Percentiles rank a stretch among this genome's conserved stretches.
Evolutionary conservation across 2,888 invertebrate species (phyloP).

Genomic region (Lysandra bellargus): DNA sequence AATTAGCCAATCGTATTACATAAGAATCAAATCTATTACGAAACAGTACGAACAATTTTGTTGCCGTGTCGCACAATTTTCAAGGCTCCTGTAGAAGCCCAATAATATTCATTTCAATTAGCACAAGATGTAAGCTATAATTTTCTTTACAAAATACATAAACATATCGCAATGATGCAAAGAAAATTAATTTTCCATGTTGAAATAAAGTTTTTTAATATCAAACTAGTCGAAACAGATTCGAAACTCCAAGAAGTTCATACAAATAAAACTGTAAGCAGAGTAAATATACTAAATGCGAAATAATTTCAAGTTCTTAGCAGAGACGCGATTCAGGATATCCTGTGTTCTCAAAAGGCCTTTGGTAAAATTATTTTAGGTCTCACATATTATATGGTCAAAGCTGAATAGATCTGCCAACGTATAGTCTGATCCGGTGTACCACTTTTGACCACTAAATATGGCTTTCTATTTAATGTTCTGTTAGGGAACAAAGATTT

Average conservation of each 20-base stretch:
- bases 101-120: conserved; percentile 9
- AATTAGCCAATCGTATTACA: background rate
- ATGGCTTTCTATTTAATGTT: too few species aligned
- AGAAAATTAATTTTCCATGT: conserved; percentile 30
- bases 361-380: background rate
- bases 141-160: background rate
- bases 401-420: background rate
- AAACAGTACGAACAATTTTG: background rate
- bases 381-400: background rate
- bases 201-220: conserved; percentile 39
- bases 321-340: background rate
- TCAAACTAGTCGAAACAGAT: conserved; percentile 35
- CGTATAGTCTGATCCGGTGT: too few species aligned
- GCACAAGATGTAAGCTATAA: background rate
- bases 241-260: conserved; percentile 40
- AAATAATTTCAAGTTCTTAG: conserved; percentile 17
- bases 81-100: background rate
- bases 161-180: conserved; percentile 18
- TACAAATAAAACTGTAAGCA: conserved; percentile 25
- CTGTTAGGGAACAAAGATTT: too few species aligned
- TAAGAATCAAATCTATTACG: background rate
- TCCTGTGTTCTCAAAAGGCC: background rate
- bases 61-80: background rate
- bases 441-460: too few species aligned
- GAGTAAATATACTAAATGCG: conserved; percentile 28